A percentile compares a stretch with the other conserved stretches of the same genome.
phyloP scores from a whole-genome alignment of 2,888 invertebrate species.

The Corbicula japonica region DNA sequence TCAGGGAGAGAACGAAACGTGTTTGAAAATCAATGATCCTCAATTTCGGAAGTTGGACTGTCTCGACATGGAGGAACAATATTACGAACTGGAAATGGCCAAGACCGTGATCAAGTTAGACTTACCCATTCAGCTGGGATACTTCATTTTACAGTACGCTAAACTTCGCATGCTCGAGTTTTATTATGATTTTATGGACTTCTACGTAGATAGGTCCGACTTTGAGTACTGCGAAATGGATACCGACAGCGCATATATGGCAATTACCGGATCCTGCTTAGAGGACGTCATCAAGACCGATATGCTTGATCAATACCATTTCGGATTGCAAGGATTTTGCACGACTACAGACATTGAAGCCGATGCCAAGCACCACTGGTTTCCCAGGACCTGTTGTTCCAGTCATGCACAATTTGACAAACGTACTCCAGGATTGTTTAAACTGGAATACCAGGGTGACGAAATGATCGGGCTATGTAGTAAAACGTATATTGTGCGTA shows the following conservation, averaged over 20 bases:
- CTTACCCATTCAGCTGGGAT: conserved; percentile 63
- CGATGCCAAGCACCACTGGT: too few species aligned
- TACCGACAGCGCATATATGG: conserved; percentile 64
- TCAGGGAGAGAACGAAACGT: too few species aligned
- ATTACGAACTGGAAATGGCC: conserved; percentile 51
- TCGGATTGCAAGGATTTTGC: conserved; percentile 21
- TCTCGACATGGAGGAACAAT: conserved; percentile 49
- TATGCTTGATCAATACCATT: conserved; percentile 18
- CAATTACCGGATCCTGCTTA: conserved; percentile 44
- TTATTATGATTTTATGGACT: conserved; percentile 64
- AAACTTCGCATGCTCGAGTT: too few species aligned
- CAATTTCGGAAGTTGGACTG: conserved; percentile 52
- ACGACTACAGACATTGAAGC: too few species aligned
- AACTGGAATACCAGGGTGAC: too few species aligned
- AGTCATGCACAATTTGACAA: conserved; percentile 42
- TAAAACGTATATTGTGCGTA: too few species aligned
- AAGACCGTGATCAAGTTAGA: conserved; percentile 49
- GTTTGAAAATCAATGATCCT: too few species aligned
- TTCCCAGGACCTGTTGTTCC: too few species aligned
- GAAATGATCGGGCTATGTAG: too few species aligned
- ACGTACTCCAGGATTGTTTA: too few species aligned
- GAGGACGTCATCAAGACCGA: conserved; percentile 45
- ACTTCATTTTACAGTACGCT: too few species aligned
- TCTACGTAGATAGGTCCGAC: conserved; percentile 61
- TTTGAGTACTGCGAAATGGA: too few species aligned